Conservation (phyloP, 2,888 invertebrate genomes). For the Troides aeacus region DNA sequence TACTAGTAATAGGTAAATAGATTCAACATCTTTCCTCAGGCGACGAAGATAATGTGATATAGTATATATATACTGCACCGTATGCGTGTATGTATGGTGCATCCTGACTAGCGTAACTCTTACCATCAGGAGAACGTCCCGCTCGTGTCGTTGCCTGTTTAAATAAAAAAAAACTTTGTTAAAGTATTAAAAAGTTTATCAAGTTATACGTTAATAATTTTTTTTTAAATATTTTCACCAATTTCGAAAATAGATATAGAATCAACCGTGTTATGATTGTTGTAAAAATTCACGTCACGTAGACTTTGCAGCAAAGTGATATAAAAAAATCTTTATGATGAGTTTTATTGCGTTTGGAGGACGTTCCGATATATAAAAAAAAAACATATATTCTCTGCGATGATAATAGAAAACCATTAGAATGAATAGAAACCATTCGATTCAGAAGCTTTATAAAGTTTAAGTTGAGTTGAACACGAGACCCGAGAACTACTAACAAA, state of each 20-base stretch:
- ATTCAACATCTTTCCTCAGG: too few relatives aligned
- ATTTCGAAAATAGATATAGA: background rate
- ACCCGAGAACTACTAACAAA: background rate
- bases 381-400: background rate
- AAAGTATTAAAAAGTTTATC: too few relatives aligned
- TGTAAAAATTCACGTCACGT: background rate
- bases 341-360: slow-evolving; percentile 20
- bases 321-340: slow-evolving; percentile 22
- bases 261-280: background rate
- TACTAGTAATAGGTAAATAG: too few relatives aligned
- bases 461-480: background rate
- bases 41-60: too few relatives aligned
- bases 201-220: too few relatives aligned
- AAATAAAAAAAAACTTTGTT: too few relatives aligned
- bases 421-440: slow-evolving; percentile 6
- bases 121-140: too few relatives aligned
- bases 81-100: too few relatives aligned
- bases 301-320: slow-evolving; percentile 13
- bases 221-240: too few relatives aligned
- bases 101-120: too few relatives aligned
- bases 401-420: slow-evolving; percentile 9
- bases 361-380: slow-evolving; percentile 24
- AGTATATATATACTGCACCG: too few relatives aligned
- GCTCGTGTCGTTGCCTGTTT: too few relatives aligned
- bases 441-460: background rate